A percentile compares a stretch with the other conserved stretches of the same genome.
Conservation (phyloP, 2,797 vertebrate species). For the Eidolon dupreanum region DNA sequence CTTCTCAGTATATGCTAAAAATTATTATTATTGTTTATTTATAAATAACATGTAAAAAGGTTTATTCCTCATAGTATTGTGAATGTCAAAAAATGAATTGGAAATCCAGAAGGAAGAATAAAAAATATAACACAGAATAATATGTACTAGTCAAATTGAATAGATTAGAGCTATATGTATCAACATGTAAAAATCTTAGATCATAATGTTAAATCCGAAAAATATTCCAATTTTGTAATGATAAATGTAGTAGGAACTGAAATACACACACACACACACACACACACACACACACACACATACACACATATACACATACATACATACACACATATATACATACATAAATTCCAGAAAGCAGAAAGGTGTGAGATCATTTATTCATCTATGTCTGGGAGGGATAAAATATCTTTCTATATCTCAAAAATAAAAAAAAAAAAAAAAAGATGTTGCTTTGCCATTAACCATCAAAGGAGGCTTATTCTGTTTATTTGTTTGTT, state of each 20-base stretch:
- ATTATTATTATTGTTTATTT: neutral
- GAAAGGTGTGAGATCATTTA: neutral
- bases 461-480: neutral
- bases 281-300: rapidly evolving
- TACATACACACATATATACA: neutral
- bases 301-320: no score
- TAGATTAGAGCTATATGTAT: neutral
- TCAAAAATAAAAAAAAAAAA: neutral
- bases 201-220: neutral
- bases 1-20: neutral
- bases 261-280: no score
- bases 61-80: neutral
- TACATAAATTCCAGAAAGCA: neutral
- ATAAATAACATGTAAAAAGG: neutral
- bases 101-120: neutral
- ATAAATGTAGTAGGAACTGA: no score
- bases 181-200: neutral
- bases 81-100: neutral
- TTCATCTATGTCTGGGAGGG: neutral
- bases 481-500: neutral
- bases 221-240: neutral
- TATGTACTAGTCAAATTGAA: neutral
- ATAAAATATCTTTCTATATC: neutral
- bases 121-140: neutral
- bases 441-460: neutral